These are phyloP conservation scores for Halcyon smyrnensis DNA, from an alignment of 2,797 vertebrate species.

Conservation along the genomic window DNA sequence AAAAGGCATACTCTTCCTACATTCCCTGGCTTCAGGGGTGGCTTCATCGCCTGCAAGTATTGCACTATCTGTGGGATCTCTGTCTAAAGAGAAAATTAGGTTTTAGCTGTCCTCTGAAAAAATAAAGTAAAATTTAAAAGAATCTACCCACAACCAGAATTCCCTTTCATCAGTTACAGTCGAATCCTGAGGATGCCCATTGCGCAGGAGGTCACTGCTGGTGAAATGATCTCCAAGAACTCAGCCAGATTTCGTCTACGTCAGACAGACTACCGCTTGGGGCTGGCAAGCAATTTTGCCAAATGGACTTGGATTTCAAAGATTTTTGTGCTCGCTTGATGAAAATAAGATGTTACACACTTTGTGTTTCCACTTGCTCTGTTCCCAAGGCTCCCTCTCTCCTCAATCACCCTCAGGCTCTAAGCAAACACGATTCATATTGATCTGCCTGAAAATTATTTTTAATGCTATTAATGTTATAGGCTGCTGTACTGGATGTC, in stretches of 20 bases:
- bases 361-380: background rate
- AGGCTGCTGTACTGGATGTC: background rate
- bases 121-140: background rate
- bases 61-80: background rate
- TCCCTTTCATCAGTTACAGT: background rate
- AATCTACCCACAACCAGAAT: background rate
- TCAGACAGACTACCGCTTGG: background rate
- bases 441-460: slow-evolving; percentile 42
- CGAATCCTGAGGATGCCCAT: background rate
- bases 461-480: slow-evolving; percentile 27
- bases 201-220: background rate
- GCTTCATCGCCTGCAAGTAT: background rate
- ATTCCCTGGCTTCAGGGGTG: background rate
- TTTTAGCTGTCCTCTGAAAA: background rate
- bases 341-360: slow-evolving; percentile 30
- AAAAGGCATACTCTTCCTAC: background rate
- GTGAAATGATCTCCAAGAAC: background rate
- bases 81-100: background rate
- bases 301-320: slow-evolving; percentile 39
- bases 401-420: background rate
- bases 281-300: background rate
- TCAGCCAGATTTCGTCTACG: background rate
- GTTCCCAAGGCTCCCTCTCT: background rate
- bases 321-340: background rate
- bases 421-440: slow-evolving; percentile 5